phyloP scores from a whole-genome alignment of 35 echinoderm and acorn worm genomes.

The Ophioderma brevispina region DNA sequence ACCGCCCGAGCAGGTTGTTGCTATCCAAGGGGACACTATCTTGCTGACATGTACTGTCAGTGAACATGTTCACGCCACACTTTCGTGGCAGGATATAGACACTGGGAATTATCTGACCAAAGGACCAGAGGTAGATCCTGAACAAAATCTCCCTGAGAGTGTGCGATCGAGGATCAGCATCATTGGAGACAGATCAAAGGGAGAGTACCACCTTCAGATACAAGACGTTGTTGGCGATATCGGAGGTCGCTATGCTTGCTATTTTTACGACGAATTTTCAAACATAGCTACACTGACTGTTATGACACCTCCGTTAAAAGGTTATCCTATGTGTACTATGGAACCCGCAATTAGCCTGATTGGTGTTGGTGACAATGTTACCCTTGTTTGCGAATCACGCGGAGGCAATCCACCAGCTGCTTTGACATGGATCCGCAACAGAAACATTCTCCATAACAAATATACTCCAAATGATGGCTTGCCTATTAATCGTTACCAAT shows the following conservation, averaged over 20 bases:
- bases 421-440: slow-evolving; percentile 58
- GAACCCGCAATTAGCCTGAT: slow-evolving; percentile 26
- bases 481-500: background rate
- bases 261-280: slow-evolving; percentile 35
- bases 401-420: slow-evolving; percentile 73
- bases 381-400: slow-evolving; percentile 57
- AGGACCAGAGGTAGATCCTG: slow-evolving; percentile 45
- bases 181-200: slow-evolving; percentile 48
- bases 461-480: background rate
- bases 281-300: slow-evolving; percentile 19
- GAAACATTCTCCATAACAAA: slow-evolving; percentile 11
- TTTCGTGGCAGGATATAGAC: slow-evolving; percentile 71
- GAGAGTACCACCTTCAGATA: slow-evolving; percentile 71
- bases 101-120: slow-evolving; percentile 44
- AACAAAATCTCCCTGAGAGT: background rate
- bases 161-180: slow-evolving; percentile 22
- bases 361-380: slow-evolving; percentile 62
- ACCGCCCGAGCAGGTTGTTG: background rate
- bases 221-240: slow-evolving; percentile 21
- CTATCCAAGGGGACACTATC: background rate
- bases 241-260: slow-evolving; percentile 55
- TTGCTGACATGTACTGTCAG: background rate
- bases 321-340: slow-evolving; percentile 32
- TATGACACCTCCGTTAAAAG: slow-evolving; percentile 41
- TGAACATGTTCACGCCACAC: background rate